Base-by-base conservation (phyloP, 2,797 vertebrate species). In the Manis pentadactyla region DNA sequence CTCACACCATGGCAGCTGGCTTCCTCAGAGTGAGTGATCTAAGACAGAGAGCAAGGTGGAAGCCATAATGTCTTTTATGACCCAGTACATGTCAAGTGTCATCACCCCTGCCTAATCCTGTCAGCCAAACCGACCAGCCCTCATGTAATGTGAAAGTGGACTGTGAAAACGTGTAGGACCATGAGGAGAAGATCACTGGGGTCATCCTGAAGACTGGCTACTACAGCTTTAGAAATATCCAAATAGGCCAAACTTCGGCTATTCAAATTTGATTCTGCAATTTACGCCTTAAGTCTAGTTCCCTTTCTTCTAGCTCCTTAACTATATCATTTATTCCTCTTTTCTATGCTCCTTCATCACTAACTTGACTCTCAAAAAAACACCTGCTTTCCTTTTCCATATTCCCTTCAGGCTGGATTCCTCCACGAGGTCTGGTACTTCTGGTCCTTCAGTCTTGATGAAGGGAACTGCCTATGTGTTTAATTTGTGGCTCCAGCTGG, bases 401-500 rank as follows among this genome's bases (percentile, higher is more conserved):
- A 87, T 92, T 87, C 64, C 68, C 84, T 95, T 79, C 46, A 89
- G 83, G 21, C 49, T 91, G 39, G 18, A 91, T 93, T 75, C 66
- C 66, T 87, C 74, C 74, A 42, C 55, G 77, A 73, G 75, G 83
- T 94, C 46, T 66, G 92, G 27, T 14, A 75, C n/a, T 68, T 87
- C 86, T 94, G 29, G 13, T 64, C 69, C 92, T 82, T 23, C n/a
- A 51, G 27, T 81, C 69, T 37, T 42, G 75, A 85, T 42, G 51
- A 95, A 69, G 53, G 87, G 53, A 94, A 85, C 75, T 73, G 77
- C 78, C 37, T 95, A 46, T 68, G 21, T 87, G 29, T 93, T 96
- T 93, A 86, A 81, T 83, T 96, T 90, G 77, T 79, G 55, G 31
- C 78, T 93, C 46, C 92, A 96, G 71, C 87, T 94, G 82, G 73